phyloP scores from a whole-genome alignment of 2,888 invertebrate genomes.

The Aproaerema taeniolella region DNA sequence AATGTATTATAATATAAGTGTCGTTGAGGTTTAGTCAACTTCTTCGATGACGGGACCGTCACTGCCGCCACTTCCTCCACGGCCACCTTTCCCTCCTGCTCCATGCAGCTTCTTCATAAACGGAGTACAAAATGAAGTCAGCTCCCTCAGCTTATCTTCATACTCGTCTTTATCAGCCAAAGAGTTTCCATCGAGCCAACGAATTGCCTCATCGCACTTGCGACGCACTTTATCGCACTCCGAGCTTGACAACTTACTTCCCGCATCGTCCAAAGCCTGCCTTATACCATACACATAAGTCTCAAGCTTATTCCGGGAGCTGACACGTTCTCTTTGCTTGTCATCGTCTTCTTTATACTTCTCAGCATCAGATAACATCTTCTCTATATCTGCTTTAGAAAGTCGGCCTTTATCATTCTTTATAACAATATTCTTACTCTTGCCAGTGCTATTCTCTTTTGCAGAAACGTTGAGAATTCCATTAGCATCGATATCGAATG shows the following conservation, averaged over 20 bases:
- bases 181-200: constrained; percentile 82
- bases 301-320: constrained; percentile 84
- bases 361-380: constrained; percentile 87
- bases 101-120: constrained; percentile 78
- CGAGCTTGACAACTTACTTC: constrained; percentile 73
- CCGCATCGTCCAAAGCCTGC: constrained; percentile 79
- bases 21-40: constrained; percentile 73
- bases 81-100: constrained; percentile 34
- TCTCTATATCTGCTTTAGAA: constrained; percentile 89
- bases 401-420: constrained; percentile 89
- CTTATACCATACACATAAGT: constrained; percentile 82
- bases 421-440: constrained; percentile 86
- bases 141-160: constrained; percentile 70
- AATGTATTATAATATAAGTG: too few species aligned
- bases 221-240: constrained; percentile 74
- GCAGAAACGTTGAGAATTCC: constrained; percentile 91
- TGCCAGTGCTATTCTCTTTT: constrained; percentile 80
- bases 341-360: constrained; percentile 84
- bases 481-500: constrained; percentile 86
- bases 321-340: constrained; percentile 79
- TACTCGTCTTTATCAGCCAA: constrained; percentile 82
- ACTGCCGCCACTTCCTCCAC: constrained; percentile 16
- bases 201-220: constrained; percentile 76
- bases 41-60: constrained; percentile 77
- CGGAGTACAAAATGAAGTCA: constrained; percentile 47